Evolutionary conservation across 2,888 invertebrate species (phyloP).

Genomic region (Leptopilina syphax): DNA sequence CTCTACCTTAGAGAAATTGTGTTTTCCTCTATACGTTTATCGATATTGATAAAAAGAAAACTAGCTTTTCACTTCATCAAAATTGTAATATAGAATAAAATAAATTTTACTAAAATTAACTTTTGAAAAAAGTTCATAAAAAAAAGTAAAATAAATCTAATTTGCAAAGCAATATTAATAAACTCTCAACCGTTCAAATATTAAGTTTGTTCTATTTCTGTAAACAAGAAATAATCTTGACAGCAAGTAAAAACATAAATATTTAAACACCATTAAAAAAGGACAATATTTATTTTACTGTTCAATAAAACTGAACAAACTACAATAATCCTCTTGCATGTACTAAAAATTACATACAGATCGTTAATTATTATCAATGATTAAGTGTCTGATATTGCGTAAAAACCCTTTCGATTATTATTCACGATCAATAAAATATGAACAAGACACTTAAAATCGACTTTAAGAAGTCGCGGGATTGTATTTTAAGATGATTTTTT

Average conservation of each 20-base stretch:
- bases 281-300: neutral
- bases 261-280: neutral
- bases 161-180: too few species aligned
- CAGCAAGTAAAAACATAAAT: neutral
- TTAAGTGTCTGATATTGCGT: neutral
- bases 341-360: neutral
- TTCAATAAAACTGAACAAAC: neutral
- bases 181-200: neutral
- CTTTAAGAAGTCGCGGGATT: neutral
- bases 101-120: too few species aligned
- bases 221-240: too few species aligned
- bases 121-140: too few species aligned
- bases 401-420: neutral
- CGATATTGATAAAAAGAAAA: neutral
- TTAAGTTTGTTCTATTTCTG: too few species aligned
- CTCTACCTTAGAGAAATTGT: slow-evolving; percentile 2
- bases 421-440: slow-evolving; percentile 21
- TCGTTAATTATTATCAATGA: slow-evolving; percentile 11
- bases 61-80: neutral
- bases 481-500: neutral
- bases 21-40: neutral
- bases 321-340: neutral
- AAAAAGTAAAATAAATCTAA: too few species aligned
- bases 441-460: slow-evolving; percentile 11
- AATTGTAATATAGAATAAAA: too few species aligned